Evolutionary conservation across 1,140 invertebrate species (phyloP).

Genomic region (Dendroctonus valens): DNA sequence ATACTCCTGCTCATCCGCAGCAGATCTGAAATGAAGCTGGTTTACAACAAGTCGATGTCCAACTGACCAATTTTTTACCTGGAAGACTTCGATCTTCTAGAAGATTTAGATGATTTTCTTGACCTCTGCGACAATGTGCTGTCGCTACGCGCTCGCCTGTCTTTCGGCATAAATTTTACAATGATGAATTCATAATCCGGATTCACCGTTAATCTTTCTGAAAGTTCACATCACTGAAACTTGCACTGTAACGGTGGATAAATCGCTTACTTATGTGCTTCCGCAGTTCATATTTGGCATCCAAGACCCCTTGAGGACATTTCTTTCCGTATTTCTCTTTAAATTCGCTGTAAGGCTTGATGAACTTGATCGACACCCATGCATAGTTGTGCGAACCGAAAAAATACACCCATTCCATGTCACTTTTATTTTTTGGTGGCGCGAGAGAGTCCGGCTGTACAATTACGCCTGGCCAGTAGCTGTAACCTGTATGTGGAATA

Average conservation of each 20-base stretch:
- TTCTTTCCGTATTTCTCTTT: constrained; percentile 77
- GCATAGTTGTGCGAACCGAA: constrained; percentile 92
- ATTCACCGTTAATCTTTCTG: neutral
- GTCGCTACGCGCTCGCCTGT: neutral
- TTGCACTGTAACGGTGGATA: neutral
- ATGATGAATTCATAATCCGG: neutral
- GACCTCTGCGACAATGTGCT: neutral
- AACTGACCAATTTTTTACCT: neutral
- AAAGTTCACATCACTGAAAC: neutral
- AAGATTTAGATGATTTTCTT: neutral
- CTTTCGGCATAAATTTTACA: neutral
- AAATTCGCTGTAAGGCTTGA: constrained; percentile 79
- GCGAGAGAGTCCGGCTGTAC: constrained; percentile 61
- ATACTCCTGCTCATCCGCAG: neutral
- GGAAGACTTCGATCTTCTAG: neutral
- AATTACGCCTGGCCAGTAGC: constrained; percentile 90
- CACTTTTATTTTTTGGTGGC: constrained; percentile 57
- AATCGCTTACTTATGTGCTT: neutral
- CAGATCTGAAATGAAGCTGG: neutral
- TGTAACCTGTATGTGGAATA: constrained; percentile 62
- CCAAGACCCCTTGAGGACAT: constrained; percentile 62
- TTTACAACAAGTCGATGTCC: neutral
- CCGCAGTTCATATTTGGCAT: constrained; percentile 1
- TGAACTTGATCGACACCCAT: constrained; percentile 83
- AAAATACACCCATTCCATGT: constrained; percentile 83